Conservation (phyloP, 64 coral and sea anemone genomes). For the Montipora efflorescens region DNA sequence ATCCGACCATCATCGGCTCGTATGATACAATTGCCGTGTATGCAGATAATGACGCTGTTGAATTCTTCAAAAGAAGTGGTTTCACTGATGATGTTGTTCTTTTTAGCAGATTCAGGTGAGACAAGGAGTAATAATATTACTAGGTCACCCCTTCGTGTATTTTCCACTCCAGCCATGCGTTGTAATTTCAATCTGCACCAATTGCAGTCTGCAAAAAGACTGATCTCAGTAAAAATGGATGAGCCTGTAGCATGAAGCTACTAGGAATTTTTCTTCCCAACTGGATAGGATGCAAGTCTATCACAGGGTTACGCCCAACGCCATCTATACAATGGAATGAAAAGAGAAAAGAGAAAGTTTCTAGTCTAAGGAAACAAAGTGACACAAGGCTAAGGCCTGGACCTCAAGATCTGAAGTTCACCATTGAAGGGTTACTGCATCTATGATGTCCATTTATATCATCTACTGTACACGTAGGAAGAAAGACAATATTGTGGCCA, state of each 20-base stretch:
- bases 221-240: no score
- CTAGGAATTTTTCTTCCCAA: no score
- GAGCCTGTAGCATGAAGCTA: no score
- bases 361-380: no score
- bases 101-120: conserved; percentile 85
- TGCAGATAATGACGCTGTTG: conserved; percentile 78
- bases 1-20: conserved; percentile 79
- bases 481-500: not conserved
- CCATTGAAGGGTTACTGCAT: not conserved
- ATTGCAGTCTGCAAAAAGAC: no score
- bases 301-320: no score
- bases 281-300: no score
- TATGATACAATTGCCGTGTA: conserved; percentile 90
- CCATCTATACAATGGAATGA: no score
- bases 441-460: not conserved
- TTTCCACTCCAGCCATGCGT: not conserved
- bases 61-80: conserved; percentile 82
- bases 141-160: not conserved
- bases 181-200: not conserved
- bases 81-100: conserved; percentile 94
- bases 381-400: not conserved
- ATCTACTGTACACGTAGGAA: not conserved
- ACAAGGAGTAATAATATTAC: not conserved
- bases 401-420: not conserved
- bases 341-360: no score